A percentile compares a stretch with the other conserved stretches of the same genome.
Evolutionary conservation across 2,888 invertebrate genomes (phyloP).

Genomic region (Saturnia japonica): DNA sequence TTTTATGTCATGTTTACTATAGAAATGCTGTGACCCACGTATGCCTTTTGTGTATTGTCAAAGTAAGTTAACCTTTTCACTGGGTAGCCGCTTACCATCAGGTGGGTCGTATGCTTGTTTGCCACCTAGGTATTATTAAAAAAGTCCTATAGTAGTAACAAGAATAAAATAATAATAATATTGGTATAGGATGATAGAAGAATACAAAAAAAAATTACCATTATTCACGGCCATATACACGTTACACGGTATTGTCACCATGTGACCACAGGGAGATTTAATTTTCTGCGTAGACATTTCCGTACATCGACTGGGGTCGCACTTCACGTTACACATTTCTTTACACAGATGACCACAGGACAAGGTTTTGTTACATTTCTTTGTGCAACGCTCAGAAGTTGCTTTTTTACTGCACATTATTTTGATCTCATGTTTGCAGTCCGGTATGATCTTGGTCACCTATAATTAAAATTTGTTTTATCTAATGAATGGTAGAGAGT

Average conservation of each 20-base stretch:
- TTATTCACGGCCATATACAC: constrained; percentile 27
- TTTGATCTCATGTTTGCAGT: constrained; percentile 66
- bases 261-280: constrained; percentile 75
- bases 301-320: constrained; percentile 55
- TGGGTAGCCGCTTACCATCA: too few species aligned
- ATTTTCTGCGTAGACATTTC: constrained; percentile 43
- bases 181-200: too few species aligned
- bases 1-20: too few species aligned
- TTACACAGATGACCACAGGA: constrained; percentile 78
- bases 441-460: constrained; percentile 67
- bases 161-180: too few species aligned
- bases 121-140: too few species aligned
- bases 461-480: constrained; percentile 33
- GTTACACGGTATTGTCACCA: constrained; percentile 65
- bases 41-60: too few species aligned
- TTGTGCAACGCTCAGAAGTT: constrained; percentile 50
- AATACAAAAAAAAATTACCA: constrained; percentile 26
- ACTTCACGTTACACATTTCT: constrained; percentile 58
- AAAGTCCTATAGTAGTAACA: too few species aligned
- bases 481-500: too few species aligned
- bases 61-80: too few species aligned
- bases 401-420: constrained; percentile 62
- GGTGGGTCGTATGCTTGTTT: too few species aligned
- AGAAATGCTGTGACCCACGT: too few species aligned
- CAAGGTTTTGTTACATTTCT: constrained; percentile 69